phyloP scores from a whole-genome alignment of 2,888 invertebrate species.

The Macrosiphum euphorbiae region DNA sequence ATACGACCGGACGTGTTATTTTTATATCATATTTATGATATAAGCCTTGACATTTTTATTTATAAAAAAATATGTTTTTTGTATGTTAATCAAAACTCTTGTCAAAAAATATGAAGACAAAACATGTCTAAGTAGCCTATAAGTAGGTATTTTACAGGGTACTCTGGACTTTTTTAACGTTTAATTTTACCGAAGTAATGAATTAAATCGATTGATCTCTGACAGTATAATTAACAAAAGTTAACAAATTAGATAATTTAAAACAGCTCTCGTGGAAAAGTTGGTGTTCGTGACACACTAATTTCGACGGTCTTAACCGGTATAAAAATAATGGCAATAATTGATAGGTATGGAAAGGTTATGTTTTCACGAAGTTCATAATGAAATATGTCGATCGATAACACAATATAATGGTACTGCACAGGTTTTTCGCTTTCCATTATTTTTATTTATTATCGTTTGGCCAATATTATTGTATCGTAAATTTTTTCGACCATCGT shows the following conservation, averaged over 20 bases:
- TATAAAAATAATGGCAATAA: neutral
- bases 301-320: neutral
- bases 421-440: neutral
- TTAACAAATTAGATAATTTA: neutral
- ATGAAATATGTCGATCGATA: neutral
- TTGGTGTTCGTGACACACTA: neutral
- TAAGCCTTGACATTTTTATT: neutral
- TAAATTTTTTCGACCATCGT: neutral
- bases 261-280: neutral
- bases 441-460: constrained; percentile 15
- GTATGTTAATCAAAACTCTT: neutral
- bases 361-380: neutral
- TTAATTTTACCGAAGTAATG: neutral
- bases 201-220: neutral
- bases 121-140: too few relatives aligned
- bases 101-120: neutral
- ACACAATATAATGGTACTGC: neutral
- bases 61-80: neutral
- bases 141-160: too few relatives aligned
- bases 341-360: neutral
- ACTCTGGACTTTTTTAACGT: too few relatives aligned
- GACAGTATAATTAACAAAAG: neutral
- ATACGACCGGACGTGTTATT: neutral
- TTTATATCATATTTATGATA: neutral
- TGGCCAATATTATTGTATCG: neutral